These are phyloP conservation scores for Netelia virgata DNA, from an alignment of 2,888 invertebrate genomes.

Conservation along the genomic window DNA sequence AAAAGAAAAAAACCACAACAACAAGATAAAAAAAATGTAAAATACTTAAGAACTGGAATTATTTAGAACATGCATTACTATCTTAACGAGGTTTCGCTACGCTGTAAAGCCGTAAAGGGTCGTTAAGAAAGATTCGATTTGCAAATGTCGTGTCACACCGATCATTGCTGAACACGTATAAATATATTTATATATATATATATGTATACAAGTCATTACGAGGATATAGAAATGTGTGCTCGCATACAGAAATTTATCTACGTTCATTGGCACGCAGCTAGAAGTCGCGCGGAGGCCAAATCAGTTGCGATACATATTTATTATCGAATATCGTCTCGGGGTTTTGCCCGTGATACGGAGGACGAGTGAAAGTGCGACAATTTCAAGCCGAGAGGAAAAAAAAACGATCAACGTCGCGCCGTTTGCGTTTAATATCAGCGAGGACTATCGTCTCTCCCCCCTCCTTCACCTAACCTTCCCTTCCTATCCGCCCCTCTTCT, in stretches of 20 bases:
- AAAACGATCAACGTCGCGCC: slow-evolving; percentile 42
- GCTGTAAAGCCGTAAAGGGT: slow-evolving; percentile 48
- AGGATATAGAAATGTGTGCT: not conserved
- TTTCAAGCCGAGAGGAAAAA: slow-evolving; percentile 52
- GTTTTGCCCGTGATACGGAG: slow-evolving; percentile 51
- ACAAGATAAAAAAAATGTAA: slow-evolving; percentile 7
- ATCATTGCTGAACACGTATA: slow-evolving; percentile 7
- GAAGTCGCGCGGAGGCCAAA: slow-evolving; percentile 32
- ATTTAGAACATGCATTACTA: slow-evolving; percentile 60
- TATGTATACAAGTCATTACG: too few species aligned
- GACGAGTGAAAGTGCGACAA: slow-evolving; percentile 69
- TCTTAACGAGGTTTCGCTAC: slow-evolving; percentile 63
- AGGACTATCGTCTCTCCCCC: slow-evolving; percentile 36
- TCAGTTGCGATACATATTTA: slow-evolving; percentile 48
- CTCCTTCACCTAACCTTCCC: slow-evolving; percentile 22
- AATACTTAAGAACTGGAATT: slow-evolving; percentile 53
- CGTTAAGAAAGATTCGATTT: slow-evolving; percentile 65
- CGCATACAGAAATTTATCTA: slow-evolving; percentile 16
- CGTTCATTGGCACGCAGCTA: not conserved
- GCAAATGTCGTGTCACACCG: slow-evolving; percentile 52
- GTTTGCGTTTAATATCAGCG: slow-evolving; percentile 65
- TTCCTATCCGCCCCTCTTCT: slow-evolving; percentile 40
- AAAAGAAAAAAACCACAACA: too few species aligned
- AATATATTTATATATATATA: not conserved
- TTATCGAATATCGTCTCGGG: slow-evolving; percentile 62